These are phyloP conservation scores for Phylloscopus collybita DNA, from an alignment of 2,797 vertebrate species.

Conservation along the genomic window DNA sequence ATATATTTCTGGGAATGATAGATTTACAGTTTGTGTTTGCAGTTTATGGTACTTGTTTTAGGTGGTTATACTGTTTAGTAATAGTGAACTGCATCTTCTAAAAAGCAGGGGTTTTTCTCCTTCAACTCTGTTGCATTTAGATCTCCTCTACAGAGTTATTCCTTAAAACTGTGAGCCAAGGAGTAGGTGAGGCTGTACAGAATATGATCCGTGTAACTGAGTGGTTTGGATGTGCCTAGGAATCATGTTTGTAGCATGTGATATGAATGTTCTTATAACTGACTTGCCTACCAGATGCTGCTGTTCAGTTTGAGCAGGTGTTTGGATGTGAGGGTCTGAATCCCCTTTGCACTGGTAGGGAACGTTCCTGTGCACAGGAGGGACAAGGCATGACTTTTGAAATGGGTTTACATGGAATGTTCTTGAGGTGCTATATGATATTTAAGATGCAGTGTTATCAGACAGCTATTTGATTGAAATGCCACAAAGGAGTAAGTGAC, in stretches of 20 bases:
- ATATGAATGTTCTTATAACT: accelerated
- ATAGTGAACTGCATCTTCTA: not conserved
- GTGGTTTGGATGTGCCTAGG: not conserved
- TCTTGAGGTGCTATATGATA: not conserved
- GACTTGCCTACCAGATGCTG: not conserved
- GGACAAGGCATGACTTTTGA: not conserved
- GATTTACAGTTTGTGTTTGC: not conserved
- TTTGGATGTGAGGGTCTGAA: not conserved
- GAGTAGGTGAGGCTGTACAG: not conserved
- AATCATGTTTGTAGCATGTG: not conserved
- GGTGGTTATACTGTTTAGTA: not conserved
- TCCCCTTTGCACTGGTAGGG: not conserved
- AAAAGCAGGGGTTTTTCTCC: not conserved
- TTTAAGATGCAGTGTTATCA: not conserved
- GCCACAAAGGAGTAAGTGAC: not conserved
- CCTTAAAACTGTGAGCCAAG: not conserved
- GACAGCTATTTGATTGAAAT: not conserved
- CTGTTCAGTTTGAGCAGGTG: not conserved
- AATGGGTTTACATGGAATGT: not conserved
- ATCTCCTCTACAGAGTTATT: not conserved
- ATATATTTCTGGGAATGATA: not conserved
- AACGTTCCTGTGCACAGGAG: not conserved
- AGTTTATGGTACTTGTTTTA: not conserved
- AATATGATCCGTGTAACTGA: not conserved
- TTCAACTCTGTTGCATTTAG: not conserved